Evolutionary conservation across 2,797 vertebrate species (phyloP).

Genomic region (Tamandua tetradactyla): DNA sequence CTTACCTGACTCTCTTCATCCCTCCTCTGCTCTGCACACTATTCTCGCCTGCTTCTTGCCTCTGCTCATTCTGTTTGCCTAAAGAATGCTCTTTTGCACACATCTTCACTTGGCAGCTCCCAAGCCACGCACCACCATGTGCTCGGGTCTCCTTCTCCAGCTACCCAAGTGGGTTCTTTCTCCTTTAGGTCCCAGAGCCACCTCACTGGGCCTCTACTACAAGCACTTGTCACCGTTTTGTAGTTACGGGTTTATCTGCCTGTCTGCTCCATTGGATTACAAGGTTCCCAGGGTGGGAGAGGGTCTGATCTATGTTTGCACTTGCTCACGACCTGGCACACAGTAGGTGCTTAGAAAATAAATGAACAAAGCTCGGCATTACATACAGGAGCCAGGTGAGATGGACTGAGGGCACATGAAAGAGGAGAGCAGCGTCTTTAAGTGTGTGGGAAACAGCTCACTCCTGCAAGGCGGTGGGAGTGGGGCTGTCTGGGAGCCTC

Average conservation of each 20-base stretch:
- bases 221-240: background rate
- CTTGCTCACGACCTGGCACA: background rate
- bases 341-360: background rate
- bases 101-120: background rate
- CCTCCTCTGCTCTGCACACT: background rate
- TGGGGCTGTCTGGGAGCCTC: background rate
- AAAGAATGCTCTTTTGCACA: background rate
- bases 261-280: fast-evolving
- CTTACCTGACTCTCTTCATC: background rate
- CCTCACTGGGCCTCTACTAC: fast-evolving
- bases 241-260: background rate
- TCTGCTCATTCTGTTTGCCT: background rate
- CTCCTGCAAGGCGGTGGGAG: background rate
- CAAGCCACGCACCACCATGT: fast-evolving
- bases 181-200: background rate
- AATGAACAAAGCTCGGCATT: background rate
- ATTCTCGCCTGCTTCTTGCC: background rate
- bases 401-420: background rate
- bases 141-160: background rate
- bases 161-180: background rate
- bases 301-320: background rate
- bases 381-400: fast-evolving
- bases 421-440: no score
- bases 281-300: background rate
- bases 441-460: no score